A percentile compares a stretch with the other conserved stretches of the same genome.
Evolutionary conservation across 1,140 invertebrate species (phyloP).

Genomic region (Antheraea pernyi): DNA sequence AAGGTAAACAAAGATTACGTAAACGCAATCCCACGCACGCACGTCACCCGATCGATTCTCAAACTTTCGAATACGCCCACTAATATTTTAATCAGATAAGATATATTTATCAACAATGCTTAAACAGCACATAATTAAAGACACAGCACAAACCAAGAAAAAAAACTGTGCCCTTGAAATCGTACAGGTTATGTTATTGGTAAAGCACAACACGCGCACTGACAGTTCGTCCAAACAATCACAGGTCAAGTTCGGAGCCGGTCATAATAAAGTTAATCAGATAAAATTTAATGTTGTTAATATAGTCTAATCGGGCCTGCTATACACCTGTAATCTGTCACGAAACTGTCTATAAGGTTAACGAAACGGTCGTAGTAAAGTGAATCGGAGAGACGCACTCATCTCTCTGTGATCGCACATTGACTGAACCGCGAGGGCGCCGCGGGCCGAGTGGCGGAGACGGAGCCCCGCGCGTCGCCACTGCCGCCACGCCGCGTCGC

Average conservation of each 20-base stretch:
- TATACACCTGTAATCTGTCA: constrained; percentile 33
- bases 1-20: constrained; percentile 79
- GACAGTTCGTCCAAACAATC: constrained; percentile 72
- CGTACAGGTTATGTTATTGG: constrained; percentile 77
- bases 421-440: constrained; percentile 66
- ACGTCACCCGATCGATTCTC: constrained; percentile 76
- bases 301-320: constrained; percentile 19
- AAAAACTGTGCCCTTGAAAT: constrained; percentile 71
- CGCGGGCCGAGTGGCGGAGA: constrained; percentile 56
- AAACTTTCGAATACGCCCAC: constrained; percentile 79
- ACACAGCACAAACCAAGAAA: constrained; percentile 54
- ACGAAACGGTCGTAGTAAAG: constrained; percentile 42
- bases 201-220: constrained; percentile 76
- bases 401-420: constrained; percentile 43
- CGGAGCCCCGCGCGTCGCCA: constrained; percentile 48
- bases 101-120: constrained; percentile 36
- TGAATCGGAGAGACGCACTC: constrained; percentile 38
- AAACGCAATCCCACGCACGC: constrained; percentile 76
- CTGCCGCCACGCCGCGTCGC: constrained; percentile 29
- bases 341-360: constrained; percentile 48
- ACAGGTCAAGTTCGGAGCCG: constrained; percentile 64
- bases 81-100: constrained; percentile 62
- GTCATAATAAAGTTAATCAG: constrained; percentile 38
- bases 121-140: constrained; percentile 54
- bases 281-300: constrained; percentile 23